These are phyloP conservation scores for Thamnophis elegans DNA, from an alignment of 2,797 vertebrate species.

Conservation along the genomic window DNA sequence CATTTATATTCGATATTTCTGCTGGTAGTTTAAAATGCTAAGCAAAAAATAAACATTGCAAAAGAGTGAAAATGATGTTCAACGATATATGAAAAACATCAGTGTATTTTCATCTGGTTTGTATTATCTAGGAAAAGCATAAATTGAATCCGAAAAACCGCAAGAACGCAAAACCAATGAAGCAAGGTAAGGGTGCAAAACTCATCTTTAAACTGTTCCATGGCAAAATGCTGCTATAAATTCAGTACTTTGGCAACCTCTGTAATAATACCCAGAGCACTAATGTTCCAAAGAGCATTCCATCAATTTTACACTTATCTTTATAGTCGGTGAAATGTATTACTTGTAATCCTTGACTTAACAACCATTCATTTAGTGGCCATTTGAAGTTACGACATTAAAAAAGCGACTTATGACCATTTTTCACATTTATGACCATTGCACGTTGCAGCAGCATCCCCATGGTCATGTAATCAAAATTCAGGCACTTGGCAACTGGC, in stretches of 20 bases:
- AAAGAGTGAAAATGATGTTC: neutral
- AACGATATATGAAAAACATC: slow-evolving; percentile 20
- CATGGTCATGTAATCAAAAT: neutral
- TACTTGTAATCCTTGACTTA: neutral
- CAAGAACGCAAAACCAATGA: slow-evolving; percentile 84
- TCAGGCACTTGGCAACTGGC: neutral
- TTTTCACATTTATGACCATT: neutral
- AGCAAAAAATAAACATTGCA: neutral
- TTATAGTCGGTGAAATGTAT: slow-evolving; percentile 2
- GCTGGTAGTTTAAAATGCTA: neutral
- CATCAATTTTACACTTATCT: slow-evolving; percentile 22
- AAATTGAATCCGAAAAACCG: slow-evolving; percentile 82
- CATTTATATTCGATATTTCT: neutral
- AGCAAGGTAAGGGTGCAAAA: slow-evolving; percentile 77
- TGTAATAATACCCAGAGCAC: neutral
- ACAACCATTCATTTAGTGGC: neutral
- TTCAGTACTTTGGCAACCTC: slow-evolving; percentile 46
- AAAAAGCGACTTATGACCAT: neutral
- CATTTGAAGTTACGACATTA: neutral
- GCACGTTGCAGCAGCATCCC: neutral
- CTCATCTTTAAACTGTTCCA: slow-evolving; percentile 52
- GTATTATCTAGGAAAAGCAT: slow-evolving; percentile 80
- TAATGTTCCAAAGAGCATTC: slow-evolving; percentile 25
- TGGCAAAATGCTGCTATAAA: slow-evolving; percentile 51
- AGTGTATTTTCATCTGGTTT: slow-evolving; percentile 51